A percentile compares a stretch with the other conserved stretches of the same genome.
These are phyloP conservation scores for Sinocyclocheilus maitianheensis DNA, from an alignment of 2,113 vertebrate genomes.

Conservation along the genomic window DNA sequence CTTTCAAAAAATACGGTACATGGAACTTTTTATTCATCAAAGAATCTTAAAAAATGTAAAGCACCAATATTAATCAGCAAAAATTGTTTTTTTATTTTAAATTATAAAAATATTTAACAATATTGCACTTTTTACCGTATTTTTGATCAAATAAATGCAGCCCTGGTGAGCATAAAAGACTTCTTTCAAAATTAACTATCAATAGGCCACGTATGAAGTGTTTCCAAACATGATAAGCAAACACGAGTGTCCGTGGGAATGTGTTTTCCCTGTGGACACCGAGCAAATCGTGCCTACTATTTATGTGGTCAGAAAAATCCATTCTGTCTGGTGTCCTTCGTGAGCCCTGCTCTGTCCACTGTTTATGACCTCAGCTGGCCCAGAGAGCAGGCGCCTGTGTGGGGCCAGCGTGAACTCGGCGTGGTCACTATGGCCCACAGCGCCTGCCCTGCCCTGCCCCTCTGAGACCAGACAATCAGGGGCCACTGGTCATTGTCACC, in stretches of 20 bases:
- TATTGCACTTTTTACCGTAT: not conserved
- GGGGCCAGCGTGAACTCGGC: slow-evolving; percentile 65
- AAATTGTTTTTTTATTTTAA: too few species aligned
- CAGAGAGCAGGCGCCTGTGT: slow-evolving; percentile 69
- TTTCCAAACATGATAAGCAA: not conserved
- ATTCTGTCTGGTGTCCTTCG: slow-evolving; percentile 28
- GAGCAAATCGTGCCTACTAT: slow-evolving; percentile 36
- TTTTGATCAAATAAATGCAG: not conserved
- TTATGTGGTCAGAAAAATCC: slow-evolving; percentile 51
- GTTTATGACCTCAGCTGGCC: slow-evolving; percentile 61
- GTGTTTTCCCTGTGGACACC: slow-evolving; percentile 43
- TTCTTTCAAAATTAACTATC: not conserved
- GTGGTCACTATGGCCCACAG: slow-evolving; percentile 39
- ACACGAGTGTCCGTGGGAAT: slow-evolving; percentile 22
- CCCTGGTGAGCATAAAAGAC: not conserved
- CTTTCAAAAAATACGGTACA: too few species aligned
- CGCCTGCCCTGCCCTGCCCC: slow-evolving; percentile 53
- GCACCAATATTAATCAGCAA: too few species aligned
- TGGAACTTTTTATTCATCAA: too few species aligned
- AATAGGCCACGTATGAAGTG: not conserved
- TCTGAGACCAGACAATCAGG: slow-evolving; percentile 47
- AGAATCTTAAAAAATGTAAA: too few species aligned
- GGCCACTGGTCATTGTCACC: slow-evolving; percentile 44
- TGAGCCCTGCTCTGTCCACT: slow-evolving; percentile 50
- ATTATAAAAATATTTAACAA: not conserved